Conservation (phyloP, 1,140 invertebrate genomes). For the Macrostomum lignano region DNA sequence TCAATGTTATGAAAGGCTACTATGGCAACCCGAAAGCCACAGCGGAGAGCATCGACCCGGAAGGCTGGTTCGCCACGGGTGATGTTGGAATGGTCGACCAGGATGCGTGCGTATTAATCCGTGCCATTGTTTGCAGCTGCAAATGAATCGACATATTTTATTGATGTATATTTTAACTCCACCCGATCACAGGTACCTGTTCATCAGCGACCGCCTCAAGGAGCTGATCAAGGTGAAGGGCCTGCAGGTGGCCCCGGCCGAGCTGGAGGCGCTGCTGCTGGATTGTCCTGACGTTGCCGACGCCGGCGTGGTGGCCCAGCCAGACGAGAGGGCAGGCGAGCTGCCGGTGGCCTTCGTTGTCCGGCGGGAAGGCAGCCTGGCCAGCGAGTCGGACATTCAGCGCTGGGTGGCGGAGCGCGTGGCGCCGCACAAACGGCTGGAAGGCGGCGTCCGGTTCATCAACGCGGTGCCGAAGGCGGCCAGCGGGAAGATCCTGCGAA, state of each 20-base stretch:
- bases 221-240: slow-evolving; percentile 51
- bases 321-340: slow-evolving; percentile 40
- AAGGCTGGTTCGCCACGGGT: slow-evolving; percentile 46
- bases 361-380: slow-evolving; percentile 29
- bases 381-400: slow-evolving; percentile 13
- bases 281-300: slow-evolving; percentile 40
- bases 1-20: slow-evolving; percentile 36
- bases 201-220: slow-evolving; percentile 16
- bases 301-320: slow-evolving; percentile 46
- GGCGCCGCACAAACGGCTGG: slow-evolving; percentile 9
- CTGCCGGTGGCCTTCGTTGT: slow-evolving; percentile 44
- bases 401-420: slow-evolving; percentile 3
- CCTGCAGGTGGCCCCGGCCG: slow-evolving; percentile 35
- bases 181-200: slow-evolving; percentile 16
- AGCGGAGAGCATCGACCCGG: slow-evolving; percentile 35
- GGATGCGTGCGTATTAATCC: background rate
- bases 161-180: slow-evolving; percentile 1
- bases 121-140: too few species aligned
- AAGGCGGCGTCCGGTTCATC: slow-evolving; percentile 9
- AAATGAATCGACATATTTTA: background rate
- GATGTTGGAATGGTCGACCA: background rate
- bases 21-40: slow-evolving; percentile 43
- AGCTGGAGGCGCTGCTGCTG: slow-evolving; percentile 32
- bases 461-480: slow-evolving; percentile 9
- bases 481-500: slow-evolving; percentile 9